phyloP scores from a whole-genome alignment of 2,888 invertebrate genomes.

The Archips xylosteana region DNA sequence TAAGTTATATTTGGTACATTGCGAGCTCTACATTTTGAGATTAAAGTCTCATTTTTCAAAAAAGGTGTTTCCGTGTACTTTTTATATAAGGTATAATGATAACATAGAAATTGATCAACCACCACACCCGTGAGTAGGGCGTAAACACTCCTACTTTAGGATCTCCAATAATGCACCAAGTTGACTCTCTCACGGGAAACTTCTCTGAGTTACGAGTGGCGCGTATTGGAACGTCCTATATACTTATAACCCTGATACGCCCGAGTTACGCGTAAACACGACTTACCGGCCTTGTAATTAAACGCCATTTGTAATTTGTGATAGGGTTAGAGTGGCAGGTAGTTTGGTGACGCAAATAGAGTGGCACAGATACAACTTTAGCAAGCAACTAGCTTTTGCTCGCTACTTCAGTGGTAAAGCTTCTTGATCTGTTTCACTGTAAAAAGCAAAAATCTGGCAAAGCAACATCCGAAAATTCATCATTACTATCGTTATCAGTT shows the following conservation, averaged over 20 bases:
- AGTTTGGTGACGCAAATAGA: slow-evolving; percentile 1
- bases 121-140: slow-evolving; percentile 34
- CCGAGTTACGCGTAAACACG: slow-evolving; percentile 33
- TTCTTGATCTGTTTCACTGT: no score
- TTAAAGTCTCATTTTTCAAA: no score
- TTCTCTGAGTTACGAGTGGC: slow-evolving; percentile 52
- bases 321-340: slow-evolving; percentile 31
- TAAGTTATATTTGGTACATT: no score
- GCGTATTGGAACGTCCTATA: slow-evolving; percentile 39
- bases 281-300: slow-evolving; percentile 36
- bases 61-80: no score
- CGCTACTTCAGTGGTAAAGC: no score
- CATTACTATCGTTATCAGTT: no score
- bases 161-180: slow-evolving; percentile 62
- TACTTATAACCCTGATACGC: slow-evolving; percentile 30
- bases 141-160: slow-evolving; percentile 57
- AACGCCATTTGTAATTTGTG: slow-evolving; percentile 38
- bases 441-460: no score
- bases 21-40: no score
- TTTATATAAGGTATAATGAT: no score
- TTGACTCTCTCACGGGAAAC: slow-evolving; percentile 58
- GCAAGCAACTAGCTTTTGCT: neutral
- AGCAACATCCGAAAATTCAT: no score
- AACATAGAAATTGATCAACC: slow-evolving; percentile 12
- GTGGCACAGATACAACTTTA: slow-evolving; percentile 1